phyloP scores from a whole-genome alignment of 2,888 invertebrate species.

The Trissolcus japonicus region DNA sequence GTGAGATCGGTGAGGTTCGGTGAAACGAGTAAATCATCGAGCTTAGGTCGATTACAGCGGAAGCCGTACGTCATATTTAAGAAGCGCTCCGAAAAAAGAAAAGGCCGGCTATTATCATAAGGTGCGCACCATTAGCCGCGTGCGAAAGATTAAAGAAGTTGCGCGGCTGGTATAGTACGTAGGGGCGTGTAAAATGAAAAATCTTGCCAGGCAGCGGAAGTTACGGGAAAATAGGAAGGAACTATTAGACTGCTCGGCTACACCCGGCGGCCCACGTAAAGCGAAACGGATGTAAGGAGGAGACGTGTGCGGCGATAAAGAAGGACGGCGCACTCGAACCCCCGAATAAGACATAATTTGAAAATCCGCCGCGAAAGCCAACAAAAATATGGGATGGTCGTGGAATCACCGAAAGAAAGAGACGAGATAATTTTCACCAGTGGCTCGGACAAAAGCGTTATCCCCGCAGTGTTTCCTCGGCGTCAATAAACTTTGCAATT shows the following conservation, averaged over 20 bases:
- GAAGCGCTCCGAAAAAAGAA: constrained; percentile 22
- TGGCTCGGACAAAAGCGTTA: constrained; percentile 6
- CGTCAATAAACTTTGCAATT: constrained; percentile 33
- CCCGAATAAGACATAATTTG: constrained; percentile 15
- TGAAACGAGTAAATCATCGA: constrained; percentile 8
- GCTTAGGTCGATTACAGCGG: constrained; percentile 11
- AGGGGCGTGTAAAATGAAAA: constrained; percentile 59
- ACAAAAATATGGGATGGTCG: constrained; percentile 75
- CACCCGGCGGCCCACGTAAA: constrained; percentile 59
- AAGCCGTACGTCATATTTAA: constrained; percentile 20
- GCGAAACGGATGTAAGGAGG: constrained; percentile 51
- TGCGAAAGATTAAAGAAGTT: constrained; percentile 36
- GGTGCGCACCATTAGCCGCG: constrained; percentile 59
- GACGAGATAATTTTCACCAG: constrained; percentile 62
- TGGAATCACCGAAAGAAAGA: constrained; percentile 76
- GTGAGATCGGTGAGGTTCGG: not conserved
- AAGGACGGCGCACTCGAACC: not conserved
- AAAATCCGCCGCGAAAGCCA: constrained; percentile 27
- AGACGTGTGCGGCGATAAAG: constrained; percentile 8
- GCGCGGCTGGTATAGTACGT: constrained; percentile 29
- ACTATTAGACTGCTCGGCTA: constrained; percentile 53
- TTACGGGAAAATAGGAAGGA: constrained; percentile 54
- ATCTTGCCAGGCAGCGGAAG: constrained; percentile 49
- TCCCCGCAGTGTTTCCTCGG: constrained; percentile 20
- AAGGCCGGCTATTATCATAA: constrained; percentile 48